Evolutionary conservation across 2,113 vertebrate species (phyloP).

Genomic region (Hippocampus mohnikei): DNA sequence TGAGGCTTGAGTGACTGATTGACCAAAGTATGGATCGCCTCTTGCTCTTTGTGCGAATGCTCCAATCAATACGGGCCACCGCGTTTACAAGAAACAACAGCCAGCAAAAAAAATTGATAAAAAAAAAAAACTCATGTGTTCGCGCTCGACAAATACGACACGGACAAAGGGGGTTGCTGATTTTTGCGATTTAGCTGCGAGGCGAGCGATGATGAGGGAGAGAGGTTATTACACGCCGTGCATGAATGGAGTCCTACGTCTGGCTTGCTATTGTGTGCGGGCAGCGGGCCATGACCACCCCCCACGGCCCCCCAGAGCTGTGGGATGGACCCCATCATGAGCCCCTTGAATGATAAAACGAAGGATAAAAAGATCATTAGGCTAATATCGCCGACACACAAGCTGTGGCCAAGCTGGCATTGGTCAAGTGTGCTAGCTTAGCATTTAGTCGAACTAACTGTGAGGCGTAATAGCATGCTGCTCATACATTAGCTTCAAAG

Average conservation of each 20-base stretch:
- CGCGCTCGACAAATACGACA: background rate
- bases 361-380: constrained; percentile 51
- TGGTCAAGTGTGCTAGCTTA: too few species aligned
- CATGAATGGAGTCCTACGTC: constrained; percentile 48
- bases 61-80: constrained; percentile 25
- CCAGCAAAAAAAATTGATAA: background rate
- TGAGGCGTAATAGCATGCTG: too few species aligned
- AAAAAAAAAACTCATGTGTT: background rate
- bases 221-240: constrained; percentile 55
- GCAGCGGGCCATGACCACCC: constrained; percentile 60
- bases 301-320: constrained; percentile 64
- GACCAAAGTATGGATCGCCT: constrained; percentile 40
- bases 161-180: background rate
- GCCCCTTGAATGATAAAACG: constrained; percentile 37
- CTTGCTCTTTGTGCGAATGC: constrained; percentile 19
- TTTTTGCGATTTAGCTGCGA: constrained; percentile 4
- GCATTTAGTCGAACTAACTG: too few species aligned
- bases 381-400: constrained; percentile 14
- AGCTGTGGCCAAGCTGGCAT: background rate
- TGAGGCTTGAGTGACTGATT: constrained; percentile 44
- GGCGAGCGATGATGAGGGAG: constrained; percentile 34
- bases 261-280: constrained; percentile 55
- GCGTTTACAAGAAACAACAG: constrained; percentile 1
- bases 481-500: too few species aligned
- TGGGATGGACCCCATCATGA: constrained; percentile 42